These are phyloP conservation scores for Helobdella robusta DNA, from an alignment of 2,888 invertebrate species.

Conservation along the genomic window DNA sequence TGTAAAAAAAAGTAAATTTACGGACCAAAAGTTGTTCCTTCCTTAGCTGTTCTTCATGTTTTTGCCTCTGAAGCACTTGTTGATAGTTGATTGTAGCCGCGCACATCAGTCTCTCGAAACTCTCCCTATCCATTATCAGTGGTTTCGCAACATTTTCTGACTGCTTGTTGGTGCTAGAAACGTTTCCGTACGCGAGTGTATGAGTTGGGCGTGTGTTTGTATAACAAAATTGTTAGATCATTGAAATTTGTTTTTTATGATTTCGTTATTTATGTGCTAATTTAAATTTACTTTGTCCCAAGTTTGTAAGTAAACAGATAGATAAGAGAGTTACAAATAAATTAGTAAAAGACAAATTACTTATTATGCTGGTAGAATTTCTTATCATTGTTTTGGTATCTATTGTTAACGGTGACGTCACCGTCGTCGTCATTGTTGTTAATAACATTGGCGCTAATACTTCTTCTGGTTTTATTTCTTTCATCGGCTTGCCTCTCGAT, in stretches of 20 bases:
- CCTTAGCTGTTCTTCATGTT: neutral
- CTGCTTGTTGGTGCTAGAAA: too few species aligned
- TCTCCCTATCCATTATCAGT: constrained; percentile 41
- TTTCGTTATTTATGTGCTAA: too few species aligned
- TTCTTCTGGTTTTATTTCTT: constrained; percentile 37
- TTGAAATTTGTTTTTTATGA: too few species aligned
- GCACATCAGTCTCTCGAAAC: constrained; percentile 42
- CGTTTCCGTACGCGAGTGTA: too few species aligned
- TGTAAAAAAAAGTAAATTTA: neutral
- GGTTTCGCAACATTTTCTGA: too few species aligned
- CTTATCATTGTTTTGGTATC: neutral
- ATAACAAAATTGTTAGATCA: too few species aligned
- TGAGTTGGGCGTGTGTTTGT: too few species aligned
- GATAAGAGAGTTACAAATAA: too few species aligned
- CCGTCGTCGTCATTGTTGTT: constrained; percentile 32
- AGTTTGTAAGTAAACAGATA: too few species aligned
- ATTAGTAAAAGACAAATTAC: neutral
- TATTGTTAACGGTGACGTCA: neutral
- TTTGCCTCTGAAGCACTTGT: neutral
- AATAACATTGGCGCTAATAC: constrained; percentile 37
- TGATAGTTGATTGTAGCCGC: constrained; percentile 34
- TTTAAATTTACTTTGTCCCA: too few species aligned
- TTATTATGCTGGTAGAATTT: neutral
- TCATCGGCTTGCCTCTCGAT: constrained; percentile 32
- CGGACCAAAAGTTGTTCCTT: neutral